Evolutionary conservation across 2,888 invertebrate genomes (phyloP).

Genomic region (Troides oblongomaculatus): DNA sequence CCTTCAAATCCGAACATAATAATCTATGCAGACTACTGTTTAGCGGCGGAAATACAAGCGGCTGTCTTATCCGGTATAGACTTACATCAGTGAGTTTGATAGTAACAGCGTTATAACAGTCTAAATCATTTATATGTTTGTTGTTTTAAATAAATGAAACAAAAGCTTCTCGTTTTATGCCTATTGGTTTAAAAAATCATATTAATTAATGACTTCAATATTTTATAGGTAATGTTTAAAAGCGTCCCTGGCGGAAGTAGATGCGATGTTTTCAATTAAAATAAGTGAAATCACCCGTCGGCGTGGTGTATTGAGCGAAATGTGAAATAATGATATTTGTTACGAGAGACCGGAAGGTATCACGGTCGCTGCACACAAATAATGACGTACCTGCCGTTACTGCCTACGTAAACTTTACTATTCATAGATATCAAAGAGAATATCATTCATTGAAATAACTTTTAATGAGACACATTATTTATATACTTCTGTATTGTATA

Average conservation of each 20-base stretch:
- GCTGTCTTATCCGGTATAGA: no score
- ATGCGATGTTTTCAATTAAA: background rate
- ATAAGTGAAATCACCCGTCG: background rate
- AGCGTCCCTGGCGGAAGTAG: background rate
- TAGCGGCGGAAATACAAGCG: no score
- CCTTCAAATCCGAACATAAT: no score
- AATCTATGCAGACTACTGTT: no score
- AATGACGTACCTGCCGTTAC: constrained; percentile 12
- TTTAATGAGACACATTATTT: background rate
- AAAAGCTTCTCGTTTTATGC: no score
- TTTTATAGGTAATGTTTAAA: background rate
- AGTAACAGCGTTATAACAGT: no score
- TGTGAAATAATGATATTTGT: constrained; percentile 12
- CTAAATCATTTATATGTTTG: no score
- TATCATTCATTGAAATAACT: background rate
- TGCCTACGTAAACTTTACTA: constrained; percentile 1
- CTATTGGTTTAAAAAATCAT: background rate
- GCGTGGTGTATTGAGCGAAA: background rate
- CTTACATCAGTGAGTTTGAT: no score
- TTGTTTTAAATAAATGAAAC: no score
- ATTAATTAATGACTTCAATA: background rate
- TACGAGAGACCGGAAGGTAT: constrained; percentile 20
- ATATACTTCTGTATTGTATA: background rate
- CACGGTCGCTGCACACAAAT: constrained; percentile 23
- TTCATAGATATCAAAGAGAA: background rate